Conservation (phyloP, 2,113 vertebrate genomes). For the Galeopterus variegatus region DNA sequence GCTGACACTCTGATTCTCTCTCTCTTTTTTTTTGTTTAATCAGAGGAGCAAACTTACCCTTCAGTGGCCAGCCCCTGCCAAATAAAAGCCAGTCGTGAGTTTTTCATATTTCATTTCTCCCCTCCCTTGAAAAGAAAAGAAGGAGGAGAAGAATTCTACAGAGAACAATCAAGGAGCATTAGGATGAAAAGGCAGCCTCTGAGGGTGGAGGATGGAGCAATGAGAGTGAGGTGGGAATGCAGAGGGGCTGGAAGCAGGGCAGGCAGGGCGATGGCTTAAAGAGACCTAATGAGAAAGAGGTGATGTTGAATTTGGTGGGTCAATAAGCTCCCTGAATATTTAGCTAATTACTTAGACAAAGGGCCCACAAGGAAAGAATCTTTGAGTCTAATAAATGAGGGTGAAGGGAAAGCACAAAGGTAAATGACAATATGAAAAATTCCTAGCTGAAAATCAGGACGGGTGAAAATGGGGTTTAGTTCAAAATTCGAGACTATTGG, state of each 20-base stretch:
- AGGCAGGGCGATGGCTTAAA: not conserved
- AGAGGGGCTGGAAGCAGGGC: not conserved
- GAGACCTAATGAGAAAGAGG: constrained; percentile 49
- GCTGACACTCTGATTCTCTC: not conserved
- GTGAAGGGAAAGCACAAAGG: not conserved
- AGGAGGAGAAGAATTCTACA: not conserved
- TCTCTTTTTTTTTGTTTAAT: not conserved
- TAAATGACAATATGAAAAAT: not conserved
- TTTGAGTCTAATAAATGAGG: not conserved
- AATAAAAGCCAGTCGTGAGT: constrained; percentile 26
- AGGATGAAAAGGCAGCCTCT: constrained; percentile 1
- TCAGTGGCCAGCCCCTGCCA: not conserved
- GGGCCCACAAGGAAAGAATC: constrained; percentile 34
- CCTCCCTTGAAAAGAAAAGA: not conserved
- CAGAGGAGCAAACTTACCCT: not conserved
- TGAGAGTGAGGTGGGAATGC: not conserved
- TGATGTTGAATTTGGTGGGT: constrained; percentile 73
- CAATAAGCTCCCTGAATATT: constrained; percentile 78
- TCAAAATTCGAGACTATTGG: constrained; percentile 37
- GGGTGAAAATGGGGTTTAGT: constrained; percentile 54
- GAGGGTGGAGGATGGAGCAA: not conserved
- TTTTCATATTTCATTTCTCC: not conserved
- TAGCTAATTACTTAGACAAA: constrained; percentile 77
- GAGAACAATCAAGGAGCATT: not conserved
- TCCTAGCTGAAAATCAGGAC: constrained; percentile 19